Conservation (phyloP, 2,888 invertebrate genomes). For the Phengaris arion region DNA sequence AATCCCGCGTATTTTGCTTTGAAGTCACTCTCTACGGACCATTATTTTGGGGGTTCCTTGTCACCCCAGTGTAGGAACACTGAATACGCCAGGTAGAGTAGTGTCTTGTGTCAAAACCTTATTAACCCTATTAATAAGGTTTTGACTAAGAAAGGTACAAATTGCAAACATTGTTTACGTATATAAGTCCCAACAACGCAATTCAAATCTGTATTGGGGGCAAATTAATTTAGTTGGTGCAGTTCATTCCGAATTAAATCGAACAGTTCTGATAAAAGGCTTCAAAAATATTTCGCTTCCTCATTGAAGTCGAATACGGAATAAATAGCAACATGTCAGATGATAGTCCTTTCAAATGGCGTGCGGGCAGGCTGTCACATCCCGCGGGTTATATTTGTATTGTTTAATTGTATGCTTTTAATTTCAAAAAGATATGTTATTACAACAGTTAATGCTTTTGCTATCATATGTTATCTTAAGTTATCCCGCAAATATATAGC, state of each 20-base stretch:
- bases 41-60: too few relatives aligned
- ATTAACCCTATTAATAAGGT: not conserved
- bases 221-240: not conserved
- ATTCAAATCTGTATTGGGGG: slow-evolving; percentile 2
- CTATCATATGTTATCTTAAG: too few relatives aligned
- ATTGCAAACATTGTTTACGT: slow-evolving; percentile 11
- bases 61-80: too few relatives aligned
- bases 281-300: slow-evolving; percentile 17
- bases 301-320: slow-evolving; percentile 19
- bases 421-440: slow-evolving; percentile 6
- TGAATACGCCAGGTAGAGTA: too few relatives aligned
- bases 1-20: too few relatives aligned
- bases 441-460: not conserved
- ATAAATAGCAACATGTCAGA: slow-evolving; percentile 23
- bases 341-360: slow-evolving; percentile 25
- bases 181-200: slow-evolving; percentile 4
- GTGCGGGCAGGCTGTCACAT: slow-evolving; percentile 22
- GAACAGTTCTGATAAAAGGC: slow-evolving; percentile 6
- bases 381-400: slow-evolving; percentile 7
- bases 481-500: too few relatives aligned
- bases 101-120: too few relatives aligned
- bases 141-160: not conserved
- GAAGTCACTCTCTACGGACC: too few relatives aligned
- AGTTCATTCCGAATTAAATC: slow-evolving; percentile 13
- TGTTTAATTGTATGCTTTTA: slow-evolving; percentile 18